Evolutionary conservation across 64 coral and sea anemone species (phyloP), one percentile per base, ranked within the genome.

Genomic region (Porites lutea): DNA sequence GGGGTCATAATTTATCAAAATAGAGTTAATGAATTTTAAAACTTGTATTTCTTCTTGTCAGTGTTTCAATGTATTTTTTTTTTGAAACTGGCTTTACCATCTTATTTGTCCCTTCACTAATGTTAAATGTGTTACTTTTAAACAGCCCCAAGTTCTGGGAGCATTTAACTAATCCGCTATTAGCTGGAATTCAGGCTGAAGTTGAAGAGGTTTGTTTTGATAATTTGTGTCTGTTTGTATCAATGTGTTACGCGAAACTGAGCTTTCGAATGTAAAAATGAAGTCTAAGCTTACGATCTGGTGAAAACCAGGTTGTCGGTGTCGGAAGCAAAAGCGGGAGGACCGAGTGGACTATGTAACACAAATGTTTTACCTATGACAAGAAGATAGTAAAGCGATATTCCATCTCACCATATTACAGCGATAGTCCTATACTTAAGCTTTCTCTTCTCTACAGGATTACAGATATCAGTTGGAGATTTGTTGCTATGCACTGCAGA

Each of bases 401-500:
- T 37, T 37, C 27, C 27, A 37, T 37, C 27, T 37, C 1, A 37
- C 27, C 27, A 37, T 37, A 37, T 37, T 37, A 37, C 27, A 37
- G 0, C 27, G 27, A 37, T 37, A 1, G 27, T 37, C 27, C 27
- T 0, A 37, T 37, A 37, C 27, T 37, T 37, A 37, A 0, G 27
- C 27, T 37, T 37, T 37, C 20, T 23, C 0, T 47, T 55, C 23
- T 55, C 18, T 16, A 49, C 47, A 98, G 96, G 90, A 95, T 82
- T 91, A 79, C 12, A 89, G 91, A 75, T 85, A 82, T 75, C 83
- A 91, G 4, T 58, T 98, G 11, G 75, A 98, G 62, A 98, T 88
- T 3, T 79, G 92, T 54, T 96, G 94, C 11, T 98, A 90, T 27
- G 88, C 79, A 49, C 86, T 98, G 52, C 97, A 98, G 74, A 98